Evolutionary conservation across 2,888 invertebrate genomes (phyloP).

Genomic region (Incurvaria masculella): DNA sequence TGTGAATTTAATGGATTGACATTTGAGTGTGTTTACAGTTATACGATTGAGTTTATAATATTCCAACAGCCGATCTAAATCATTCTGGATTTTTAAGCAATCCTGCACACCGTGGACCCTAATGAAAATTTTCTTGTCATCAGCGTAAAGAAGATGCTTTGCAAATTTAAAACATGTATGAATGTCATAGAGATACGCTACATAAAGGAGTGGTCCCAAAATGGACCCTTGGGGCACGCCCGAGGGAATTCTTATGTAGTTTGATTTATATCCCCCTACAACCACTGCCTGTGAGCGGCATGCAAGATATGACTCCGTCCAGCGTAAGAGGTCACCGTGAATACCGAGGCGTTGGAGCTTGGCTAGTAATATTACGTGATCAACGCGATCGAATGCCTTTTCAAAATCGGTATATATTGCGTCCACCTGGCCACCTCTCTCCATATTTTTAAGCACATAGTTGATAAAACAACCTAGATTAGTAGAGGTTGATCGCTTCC

Average conservation of each 20-base stretch:
- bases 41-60: background rate
- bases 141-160: background rate
- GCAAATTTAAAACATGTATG: background rate
- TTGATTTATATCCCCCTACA: background rate
- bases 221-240: background rate
- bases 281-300: background rate
- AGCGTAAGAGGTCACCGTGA: no score
- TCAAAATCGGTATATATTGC: no score
- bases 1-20: background rate
- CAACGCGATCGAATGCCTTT: no score
- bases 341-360: background rate
- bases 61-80: background rate
- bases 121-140: background rate
- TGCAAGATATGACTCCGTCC: background rate
- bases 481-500: background rate
- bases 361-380: background rate
- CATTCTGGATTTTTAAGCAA: background rate
- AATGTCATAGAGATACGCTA: background rate
- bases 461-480: background rate
- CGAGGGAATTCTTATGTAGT: background rate
- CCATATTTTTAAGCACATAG: background rate
- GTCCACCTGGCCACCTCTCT: constrained; percentile 5
- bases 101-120: background rate
- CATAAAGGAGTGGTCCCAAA: background rate
- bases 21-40: background rate